Conservation (phyloP, 2,888 invertebrate species). For the Acanthosoma haemorrhoidale region DNA sequence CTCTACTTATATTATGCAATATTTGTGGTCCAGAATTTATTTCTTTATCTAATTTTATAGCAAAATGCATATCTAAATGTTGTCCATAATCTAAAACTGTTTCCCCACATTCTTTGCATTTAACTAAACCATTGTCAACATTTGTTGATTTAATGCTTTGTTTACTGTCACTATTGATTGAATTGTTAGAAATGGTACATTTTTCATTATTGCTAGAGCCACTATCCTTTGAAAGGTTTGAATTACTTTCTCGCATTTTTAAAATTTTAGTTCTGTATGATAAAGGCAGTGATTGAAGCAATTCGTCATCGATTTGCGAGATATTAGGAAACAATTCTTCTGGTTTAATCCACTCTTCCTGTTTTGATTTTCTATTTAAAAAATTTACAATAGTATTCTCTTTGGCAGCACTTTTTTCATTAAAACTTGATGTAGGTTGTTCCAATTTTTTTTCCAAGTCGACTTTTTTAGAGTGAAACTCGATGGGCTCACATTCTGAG, state of each 20-base stretch:
- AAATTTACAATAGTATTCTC: slow-evolving; percentile 20
- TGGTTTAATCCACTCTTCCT: slow-evolving; percentile 41
- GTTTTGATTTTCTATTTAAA: slow-evolving; percentile 7
- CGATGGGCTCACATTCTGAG: not conserved
- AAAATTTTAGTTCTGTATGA: slow-evolving; percentile 45
- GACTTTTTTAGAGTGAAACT: not conserved
- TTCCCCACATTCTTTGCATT: slow-evolving; percentile 65
- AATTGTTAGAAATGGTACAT: no score
- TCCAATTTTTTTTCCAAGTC: not conserved
- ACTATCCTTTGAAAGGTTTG: not conserved
- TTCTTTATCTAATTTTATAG: slow-evolving; percentile 65
- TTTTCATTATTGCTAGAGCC: not conserved
- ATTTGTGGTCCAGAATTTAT: slow-evolving; percentile 49
- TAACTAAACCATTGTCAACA: not conserved
- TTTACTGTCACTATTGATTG: not conserved
- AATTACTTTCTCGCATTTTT: slow-evolving; percentile 42
- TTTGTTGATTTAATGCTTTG: not conserved
- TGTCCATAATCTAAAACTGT: slow-evolving; percentile 61
- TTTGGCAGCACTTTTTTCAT: slow-evolving; percentile 32
- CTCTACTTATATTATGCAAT: not conserved
- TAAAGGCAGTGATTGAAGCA: slow-evolving; percentile 47
- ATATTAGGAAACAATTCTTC: slow-evolving; percentile 50
- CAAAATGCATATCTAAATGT: slow-evolving; percentile 81
- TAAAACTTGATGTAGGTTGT: not conserved
- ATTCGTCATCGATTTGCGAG: slow-evolving; percentile 46